Percentiles rank a stretch among this genome's conserved stretches.
Evolutionary conservation across 2,888 invertebrate genomes (phyloP).

Genomic region (Oligia strigilis): DNA sequence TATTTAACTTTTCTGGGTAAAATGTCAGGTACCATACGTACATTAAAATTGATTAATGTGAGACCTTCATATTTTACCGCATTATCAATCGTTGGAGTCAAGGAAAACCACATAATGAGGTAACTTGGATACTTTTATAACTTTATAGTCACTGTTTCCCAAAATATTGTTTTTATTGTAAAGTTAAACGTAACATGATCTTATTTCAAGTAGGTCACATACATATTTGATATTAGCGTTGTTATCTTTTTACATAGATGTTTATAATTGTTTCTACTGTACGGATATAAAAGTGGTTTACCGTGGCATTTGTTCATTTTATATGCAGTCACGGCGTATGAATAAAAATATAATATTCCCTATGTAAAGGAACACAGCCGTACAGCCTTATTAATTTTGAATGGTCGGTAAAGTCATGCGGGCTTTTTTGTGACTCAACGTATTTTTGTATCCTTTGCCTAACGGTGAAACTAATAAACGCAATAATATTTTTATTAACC

Average conservation of each 20-base stretch:
- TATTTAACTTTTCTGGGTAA: constrained; percentile 34
- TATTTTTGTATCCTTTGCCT: constrained; percentile 9
- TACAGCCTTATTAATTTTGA: constrained; percentile 7
- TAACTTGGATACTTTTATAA: constrained; percentile 11
- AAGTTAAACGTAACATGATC: background rate
- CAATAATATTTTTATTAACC: background rate
- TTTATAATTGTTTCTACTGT: background rate
- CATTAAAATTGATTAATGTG: constrained; percentile 54
- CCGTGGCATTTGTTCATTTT: constrained; percentile 6
- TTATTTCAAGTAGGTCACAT: constrained; percentile 1
- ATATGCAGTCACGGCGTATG: background rate
- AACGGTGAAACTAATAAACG: constrained; percentile 6
- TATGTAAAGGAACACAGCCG: background rate
- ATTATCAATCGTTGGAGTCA: constrained; percentile 54
- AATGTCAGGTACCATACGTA: constrained; percentile 39
- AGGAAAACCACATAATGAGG: constrained; percentile 55
- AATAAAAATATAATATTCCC: constrained; percentile 5
- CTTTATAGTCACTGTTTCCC: constrained; percentile 5
- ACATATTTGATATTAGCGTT: background rate
- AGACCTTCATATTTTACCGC: constrained; percentile 40
- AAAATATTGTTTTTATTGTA: background rate
- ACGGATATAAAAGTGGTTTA: constrained; percentile 2
- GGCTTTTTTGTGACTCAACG: constrained; percentile 52
- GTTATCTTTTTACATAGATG: background rate
- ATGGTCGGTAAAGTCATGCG: constrained; percentile 26